Conservation (phyloP, 2,888 invertebrate species). For the Megastigmus dorsalis region DNA sequence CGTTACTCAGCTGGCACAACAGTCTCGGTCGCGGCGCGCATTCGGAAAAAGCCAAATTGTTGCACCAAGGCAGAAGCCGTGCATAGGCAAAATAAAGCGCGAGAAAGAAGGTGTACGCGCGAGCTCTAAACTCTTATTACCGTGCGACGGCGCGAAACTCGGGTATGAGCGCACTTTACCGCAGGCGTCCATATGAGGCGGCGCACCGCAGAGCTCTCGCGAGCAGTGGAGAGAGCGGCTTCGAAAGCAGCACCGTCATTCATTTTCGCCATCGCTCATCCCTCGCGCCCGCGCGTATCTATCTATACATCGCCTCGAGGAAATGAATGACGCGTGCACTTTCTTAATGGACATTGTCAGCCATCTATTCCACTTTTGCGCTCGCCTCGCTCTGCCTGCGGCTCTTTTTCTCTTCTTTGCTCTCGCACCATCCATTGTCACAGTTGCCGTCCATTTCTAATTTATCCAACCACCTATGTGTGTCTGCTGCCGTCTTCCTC, state of each 20-base stretch:
- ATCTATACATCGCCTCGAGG: conserved; percentile 16
- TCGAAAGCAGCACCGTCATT: conserved; percentile 38
- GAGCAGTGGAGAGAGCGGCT: no score
- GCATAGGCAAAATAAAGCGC: no score
- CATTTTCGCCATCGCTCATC: conserved; percentile 39
- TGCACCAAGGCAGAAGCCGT: no score
- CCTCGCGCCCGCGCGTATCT: background rate
- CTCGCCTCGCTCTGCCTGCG: background rate
- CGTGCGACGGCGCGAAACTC: no score
- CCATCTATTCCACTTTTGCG: background rate
- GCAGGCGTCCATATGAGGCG: no score
- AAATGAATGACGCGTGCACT: conserved; percentile 49
- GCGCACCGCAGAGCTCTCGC: no score
- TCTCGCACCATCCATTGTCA: background rate
- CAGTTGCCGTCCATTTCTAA: background rate
- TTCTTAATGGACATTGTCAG: conserved; percentile 30
- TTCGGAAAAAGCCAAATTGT: no score
- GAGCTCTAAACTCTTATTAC: no score
- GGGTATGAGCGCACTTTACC: no score
- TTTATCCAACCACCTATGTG: background rate
- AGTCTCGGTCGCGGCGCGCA: no score
- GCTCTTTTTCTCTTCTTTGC: background rate
- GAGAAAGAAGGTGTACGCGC: no score
- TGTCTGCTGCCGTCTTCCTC: background rate
- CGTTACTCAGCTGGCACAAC: no score